Evolutionary conservation across 2,797 vertebrate genomes (phyloP).

Genomic region (Premnoplex brunnescens): DNA sequence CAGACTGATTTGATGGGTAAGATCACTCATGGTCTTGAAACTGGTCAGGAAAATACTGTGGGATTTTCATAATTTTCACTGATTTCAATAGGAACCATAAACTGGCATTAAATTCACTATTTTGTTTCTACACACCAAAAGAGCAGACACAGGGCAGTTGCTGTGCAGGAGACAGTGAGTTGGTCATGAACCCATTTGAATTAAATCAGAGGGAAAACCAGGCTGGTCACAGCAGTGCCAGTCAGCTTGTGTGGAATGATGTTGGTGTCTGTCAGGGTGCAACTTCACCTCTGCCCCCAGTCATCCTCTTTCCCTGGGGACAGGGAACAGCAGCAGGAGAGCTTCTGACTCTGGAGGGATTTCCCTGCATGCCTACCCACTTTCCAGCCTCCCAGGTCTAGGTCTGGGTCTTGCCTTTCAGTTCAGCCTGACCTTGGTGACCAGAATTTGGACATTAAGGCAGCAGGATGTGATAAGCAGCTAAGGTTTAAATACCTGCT

Average conservation of each 20-base stretch:
- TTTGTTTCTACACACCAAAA: neutral
- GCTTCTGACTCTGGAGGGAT: neutral
- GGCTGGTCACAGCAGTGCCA: neutral
- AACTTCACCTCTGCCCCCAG: fast-evolving
- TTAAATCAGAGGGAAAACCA: neutral
- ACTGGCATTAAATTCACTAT: neutral
- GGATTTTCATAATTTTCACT: neutral
- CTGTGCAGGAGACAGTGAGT: neutral
- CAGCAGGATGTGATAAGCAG: neutral
- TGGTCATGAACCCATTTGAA: neutral
- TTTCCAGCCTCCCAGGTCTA: neutral
- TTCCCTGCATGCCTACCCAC: fast-evolving
- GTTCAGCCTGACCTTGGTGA: neutral
- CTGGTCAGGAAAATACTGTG: neutral
- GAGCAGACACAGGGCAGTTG: neutral
- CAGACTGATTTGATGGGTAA: neutral
- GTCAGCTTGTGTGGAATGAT: neutral
- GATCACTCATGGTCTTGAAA: neutral
- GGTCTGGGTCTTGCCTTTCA: neutral
- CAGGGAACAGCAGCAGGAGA: fast-evolving
- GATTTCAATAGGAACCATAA: fast-evolving
- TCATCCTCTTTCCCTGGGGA: neutral
- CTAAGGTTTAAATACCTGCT: neutral
- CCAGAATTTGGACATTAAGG: neutral
- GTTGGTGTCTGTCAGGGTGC: fast-evolving